A percentile compares a stretch with the other conserved stretches of the same genome.
Conservation (phyloP, 2,113 vertebrate species). For the Cyanoderma ruficeps region DNA sequence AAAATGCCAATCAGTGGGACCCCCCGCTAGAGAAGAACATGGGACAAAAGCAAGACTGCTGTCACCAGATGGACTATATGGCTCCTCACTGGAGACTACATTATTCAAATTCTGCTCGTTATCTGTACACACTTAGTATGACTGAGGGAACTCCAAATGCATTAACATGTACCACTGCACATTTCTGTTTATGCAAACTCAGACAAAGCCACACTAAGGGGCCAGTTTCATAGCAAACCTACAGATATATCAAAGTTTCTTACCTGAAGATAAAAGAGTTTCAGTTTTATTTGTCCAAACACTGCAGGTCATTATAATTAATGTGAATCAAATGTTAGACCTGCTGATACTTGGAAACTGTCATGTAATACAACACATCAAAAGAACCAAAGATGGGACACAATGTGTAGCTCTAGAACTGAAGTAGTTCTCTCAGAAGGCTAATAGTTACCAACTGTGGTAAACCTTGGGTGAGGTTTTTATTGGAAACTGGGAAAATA, state of each 20-base stretch:
- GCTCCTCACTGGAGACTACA: background rate
- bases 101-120: background rate
- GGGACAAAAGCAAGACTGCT: background rate
- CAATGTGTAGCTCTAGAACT: background rate
- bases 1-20: background rate
- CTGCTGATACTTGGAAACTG: background rate
- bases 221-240: background rate
- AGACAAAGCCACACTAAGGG: background rate
- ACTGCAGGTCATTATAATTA: constrained; percentile 24
- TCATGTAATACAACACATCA: background rate
- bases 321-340: background rate
- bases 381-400: background rate
- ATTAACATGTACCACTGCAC: background rate
- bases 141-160: background rate
- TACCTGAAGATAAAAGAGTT: constrained; percentile 32
- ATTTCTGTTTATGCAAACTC: background rate
- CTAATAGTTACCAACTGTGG: background rate
- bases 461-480: background rate
- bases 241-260: constrained; percentile 18
- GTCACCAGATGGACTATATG: rapidly evolving
- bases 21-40: background rate
- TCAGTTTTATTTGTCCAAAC: constrained; percentile 26
- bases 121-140: background rate
- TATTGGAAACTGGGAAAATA: background rate
- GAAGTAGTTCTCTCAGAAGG: background rate